These are phyloP conservation scores for Elegia similella DNA, from an alignment of 2,888 invertebrate species.

Conservation along the genomic window DNA sequence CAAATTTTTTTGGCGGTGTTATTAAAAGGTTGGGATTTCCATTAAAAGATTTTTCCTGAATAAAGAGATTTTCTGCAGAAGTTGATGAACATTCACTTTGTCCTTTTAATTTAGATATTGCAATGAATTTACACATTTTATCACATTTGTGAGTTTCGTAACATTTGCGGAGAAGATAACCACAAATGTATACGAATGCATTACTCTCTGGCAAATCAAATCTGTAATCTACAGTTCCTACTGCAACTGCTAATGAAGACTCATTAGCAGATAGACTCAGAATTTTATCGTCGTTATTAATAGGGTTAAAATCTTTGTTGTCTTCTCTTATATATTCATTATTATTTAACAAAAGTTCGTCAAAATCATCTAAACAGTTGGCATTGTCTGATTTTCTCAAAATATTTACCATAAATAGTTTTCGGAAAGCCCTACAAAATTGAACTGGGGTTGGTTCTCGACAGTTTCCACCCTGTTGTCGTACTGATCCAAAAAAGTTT, in stretches of 20 bases:
- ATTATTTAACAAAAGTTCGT: conserved; percentile 1
- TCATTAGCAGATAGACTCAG: too few relatives aligned
- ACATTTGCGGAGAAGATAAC: conserved; percentile 16
- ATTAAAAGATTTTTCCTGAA: too few relatives aligned
- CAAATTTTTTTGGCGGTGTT: neutral
- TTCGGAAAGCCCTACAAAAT: too few relatives aligned
- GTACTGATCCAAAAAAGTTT: neutral
- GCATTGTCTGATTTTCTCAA: conserved; percentile 11
- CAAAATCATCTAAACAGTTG: conserved; percentile 12
- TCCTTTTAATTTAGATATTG: too few relatives aligned
- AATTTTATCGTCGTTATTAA: too few relatives aligned
- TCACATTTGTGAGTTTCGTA: conserved; percentile 5
- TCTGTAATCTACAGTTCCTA: conserved; percentile 17
- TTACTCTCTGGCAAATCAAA: conserved; percentile 17
- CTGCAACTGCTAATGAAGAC: neutral
- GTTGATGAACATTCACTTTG: too few relatives aligned
- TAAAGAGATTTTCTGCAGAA: too few relatives aligned
- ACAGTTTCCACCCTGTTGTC: conserved; percentile 14
- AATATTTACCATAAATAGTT: too few relatives aligned
- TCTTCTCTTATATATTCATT: too few relatives aligned
- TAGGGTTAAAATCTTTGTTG: too few relatives aligned
- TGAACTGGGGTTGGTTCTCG: conserved; percentile 17
- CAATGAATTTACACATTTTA: neutral
- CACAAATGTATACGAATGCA: conserved; percentile 12
- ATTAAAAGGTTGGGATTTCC: too few relatives aligned